Evolutionary conservation across 2,113 vertebrate species (phyloP).

Genomic region (Sapajus apella): DNA sequence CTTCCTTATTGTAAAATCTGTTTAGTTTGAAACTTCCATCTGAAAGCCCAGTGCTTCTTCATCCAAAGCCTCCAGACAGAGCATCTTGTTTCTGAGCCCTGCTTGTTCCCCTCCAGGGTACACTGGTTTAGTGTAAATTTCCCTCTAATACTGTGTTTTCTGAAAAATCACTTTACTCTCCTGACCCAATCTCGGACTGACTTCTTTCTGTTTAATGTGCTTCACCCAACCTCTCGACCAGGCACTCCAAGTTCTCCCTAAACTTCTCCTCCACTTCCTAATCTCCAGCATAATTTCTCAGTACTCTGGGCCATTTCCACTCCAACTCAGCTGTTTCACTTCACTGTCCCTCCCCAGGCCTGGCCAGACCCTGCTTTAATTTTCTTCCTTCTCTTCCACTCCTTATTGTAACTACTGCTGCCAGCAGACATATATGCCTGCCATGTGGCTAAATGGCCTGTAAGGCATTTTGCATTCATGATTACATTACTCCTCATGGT

Average conservation of each 20-base stretch:
- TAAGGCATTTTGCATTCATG: neutral
- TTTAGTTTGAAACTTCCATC: neutral
- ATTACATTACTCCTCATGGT: neutral
- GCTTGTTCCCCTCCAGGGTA: no score
- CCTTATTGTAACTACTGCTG: accelerated
- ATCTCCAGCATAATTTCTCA: neutral
- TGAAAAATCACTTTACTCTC: neutral
- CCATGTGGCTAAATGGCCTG: no score
- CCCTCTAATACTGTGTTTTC: neutral
- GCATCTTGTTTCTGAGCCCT: neutral
- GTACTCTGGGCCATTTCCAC: accelerated
- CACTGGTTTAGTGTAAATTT: neutral
- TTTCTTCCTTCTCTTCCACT: no score
- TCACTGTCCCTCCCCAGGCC: neutral
- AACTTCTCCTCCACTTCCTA: neutral
- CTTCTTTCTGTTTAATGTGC: neutral
- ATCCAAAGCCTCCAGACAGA: neutral
- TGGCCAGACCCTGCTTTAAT: neutral
- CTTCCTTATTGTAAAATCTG: neutral
- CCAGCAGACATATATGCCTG: no score
- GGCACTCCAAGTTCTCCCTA: neutral
- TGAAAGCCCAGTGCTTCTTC: neutral
- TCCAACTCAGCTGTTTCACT: neutral
- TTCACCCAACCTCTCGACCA: neutral
- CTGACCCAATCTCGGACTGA: no score